A percentile compares a stretch with the other conserved stretches of the same genome.
Evolutionary conservation across 2,113 vertebrate species (phyloP).

Genomic region (Erinaceus europaeus): DNA sequence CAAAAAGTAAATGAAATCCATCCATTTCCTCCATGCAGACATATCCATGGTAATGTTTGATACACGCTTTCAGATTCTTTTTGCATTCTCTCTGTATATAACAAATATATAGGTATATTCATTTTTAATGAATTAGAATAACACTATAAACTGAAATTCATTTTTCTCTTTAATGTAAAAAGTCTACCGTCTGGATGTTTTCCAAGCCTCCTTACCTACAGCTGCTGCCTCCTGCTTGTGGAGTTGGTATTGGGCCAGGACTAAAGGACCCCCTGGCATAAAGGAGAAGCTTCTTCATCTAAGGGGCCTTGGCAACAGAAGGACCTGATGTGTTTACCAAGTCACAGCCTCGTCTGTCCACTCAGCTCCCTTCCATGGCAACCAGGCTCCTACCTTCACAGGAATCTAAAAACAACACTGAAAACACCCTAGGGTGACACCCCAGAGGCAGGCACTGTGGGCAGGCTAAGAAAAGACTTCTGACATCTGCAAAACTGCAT

Average conservation of each 20-base stretch:
- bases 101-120: background rate
- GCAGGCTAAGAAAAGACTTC: no score
- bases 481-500: no score
- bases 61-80: background rate
- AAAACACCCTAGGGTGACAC: no score
- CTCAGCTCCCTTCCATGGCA: conserved; percentile 46
- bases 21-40: background rate
- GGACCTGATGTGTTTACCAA: background rate
- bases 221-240: background rate
- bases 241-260: background rate
- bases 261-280: background rate
- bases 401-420: no score
- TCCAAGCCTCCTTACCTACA: conserved; percentile 20
- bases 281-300: background rate
- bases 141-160: no score
- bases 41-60: background rate
- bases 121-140: conserved; percentile 10
- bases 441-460: no score
- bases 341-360: conserved; percentile 34
- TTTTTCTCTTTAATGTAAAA: conserved; percentile 12
- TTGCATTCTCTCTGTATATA: background rate
- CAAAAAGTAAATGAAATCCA: background rate
- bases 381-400: conserved; percentile 18
- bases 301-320: background rate
- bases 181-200: background rate